A percentile compares a stretch with the other conserved stretches of the same genome.
Conservation (phyloP, 2,113 vertebrate genomes). For the Pollachius pollachius region DNA sequence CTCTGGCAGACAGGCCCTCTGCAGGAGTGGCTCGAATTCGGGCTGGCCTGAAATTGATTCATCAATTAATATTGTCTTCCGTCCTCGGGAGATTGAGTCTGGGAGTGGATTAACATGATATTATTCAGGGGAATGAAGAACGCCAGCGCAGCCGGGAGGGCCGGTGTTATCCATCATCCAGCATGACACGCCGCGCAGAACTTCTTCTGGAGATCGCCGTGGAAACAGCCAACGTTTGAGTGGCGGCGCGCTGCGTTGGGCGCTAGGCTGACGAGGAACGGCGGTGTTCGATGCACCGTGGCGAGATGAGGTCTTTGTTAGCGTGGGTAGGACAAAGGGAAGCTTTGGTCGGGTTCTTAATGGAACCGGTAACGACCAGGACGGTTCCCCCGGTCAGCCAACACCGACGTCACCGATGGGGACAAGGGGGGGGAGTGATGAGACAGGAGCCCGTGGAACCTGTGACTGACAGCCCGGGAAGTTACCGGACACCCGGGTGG, state of each 20-base stretch:
- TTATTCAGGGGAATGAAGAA: slow-evolving; percentile 91
- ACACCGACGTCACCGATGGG: neutral
- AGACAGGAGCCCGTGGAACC: no score
- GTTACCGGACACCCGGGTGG: no score
- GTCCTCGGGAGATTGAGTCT: slow-evolving; percentile 76
- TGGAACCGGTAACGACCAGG: neutral
- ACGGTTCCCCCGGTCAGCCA: slow-evolving; percentile 2
- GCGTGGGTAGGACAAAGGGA: slow-evolving; percentile 8
- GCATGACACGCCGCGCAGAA: slow-evolving; percentile 27
- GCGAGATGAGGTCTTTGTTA: slow-evolving; percentile 7
- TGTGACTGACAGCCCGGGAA: no score
- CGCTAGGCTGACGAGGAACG: neutral
- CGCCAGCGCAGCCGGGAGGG: slow-evolving; percentile 80
- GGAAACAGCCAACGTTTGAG: slow-evolving; percentile 32
- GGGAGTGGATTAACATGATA: slow-evolving; percentile 84
- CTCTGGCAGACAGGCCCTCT: neutral
- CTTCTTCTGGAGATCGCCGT: neutral
- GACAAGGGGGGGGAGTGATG: neutral
- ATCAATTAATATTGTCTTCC: slow-evolving; percentile 82
- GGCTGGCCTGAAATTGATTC: slow-evolving; percentile 73
- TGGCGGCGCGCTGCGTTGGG: slow-evolving; percentile 25
- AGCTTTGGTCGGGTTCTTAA: slow-evolving; percentile 3
- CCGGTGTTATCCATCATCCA: slow-evolving; percentile 82
- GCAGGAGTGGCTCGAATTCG: slow-evolving; percentile 12
- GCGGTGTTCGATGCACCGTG: neutral